These are phyloP conservation scores for Aspidiotus rigidus DNA, from an alignment of 2,888 invertebrate species.

Conservation along the genomic window DNA sequence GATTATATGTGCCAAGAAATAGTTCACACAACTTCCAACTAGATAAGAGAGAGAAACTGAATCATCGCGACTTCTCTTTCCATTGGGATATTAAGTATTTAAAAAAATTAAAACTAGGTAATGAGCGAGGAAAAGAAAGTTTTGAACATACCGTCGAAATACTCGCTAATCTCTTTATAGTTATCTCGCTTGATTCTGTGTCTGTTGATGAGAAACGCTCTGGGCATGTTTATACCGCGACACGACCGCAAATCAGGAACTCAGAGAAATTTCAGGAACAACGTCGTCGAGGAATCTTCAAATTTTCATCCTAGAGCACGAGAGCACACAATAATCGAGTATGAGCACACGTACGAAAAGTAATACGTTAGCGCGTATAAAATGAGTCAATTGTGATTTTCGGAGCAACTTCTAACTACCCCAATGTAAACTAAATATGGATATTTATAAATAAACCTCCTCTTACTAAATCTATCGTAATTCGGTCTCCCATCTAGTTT, in stretches of 20 bases:
- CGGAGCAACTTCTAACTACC: neutral
- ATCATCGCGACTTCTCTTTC: too few species aligned
- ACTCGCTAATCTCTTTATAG: constrained; percentile 7
- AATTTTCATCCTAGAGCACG: neutral
- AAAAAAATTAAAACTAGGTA: too few species aligned
- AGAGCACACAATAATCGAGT: neutral
- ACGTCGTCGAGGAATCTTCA: neutral
- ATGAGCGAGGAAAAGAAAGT: too few species aligned
- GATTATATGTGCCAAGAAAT: too few species aligned
- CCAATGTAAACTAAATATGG: constrained; percentile 27
- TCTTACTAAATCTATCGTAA: constrained; percentile 9
- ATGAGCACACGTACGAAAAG: neutral
- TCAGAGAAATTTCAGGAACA: neutral
- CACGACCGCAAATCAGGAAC: neutral
- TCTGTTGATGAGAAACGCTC: constrained; percentile 30
- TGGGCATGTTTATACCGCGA: constrained; percentile 13
- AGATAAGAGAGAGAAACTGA: too few species aligned
- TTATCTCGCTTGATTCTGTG: constrained; percentile 24
- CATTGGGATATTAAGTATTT: too few species aligned
- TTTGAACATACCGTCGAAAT: constrained; percentile 7
- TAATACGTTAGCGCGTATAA: too few species aligned
- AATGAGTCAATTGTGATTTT: constrained; percentile 7
- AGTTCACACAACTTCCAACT: too few species aligned
- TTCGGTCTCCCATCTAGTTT: constrained; percentile 15
- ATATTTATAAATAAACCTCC: constrained; percentile 33